Base-by-base conservation (phyloP, 2,888 invertebrate genomes). In the Xestia rhomboidea region DNA sequence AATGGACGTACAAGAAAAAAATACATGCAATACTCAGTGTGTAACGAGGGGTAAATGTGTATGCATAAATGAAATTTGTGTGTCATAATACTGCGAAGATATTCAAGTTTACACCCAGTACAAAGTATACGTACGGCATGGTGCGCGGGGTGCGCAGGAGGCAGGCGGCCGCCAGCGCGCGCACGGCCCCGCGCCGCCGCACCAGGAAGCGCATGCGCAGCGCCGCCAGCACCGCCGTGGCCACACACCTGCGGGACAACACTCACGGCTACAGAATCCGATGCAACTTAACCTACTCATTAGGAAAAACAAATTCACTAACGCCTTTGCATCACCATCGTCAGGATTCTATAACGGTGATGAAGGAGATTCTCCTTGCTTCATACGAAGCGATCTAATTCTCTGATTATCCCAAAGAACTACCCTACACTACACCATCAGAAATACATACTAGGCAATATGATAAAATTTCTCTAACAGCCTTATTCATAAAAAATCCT, bases 201-300 rank as follows among this genome's bases (percentile, higher is more conserved):
- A 95, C 95, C 87, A 96, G 92, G 94, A 91, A 96, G 24, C 89
- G 85, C 95, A 96, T 93, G 82, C 96, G 96, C 63, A 94, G 83
- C 70, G 91, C 91, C 41, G 89, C 90, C 81, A 94, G 86, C 88
- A 94, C 95, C 80, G 75, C 90, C 76, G 88, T 89, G 49, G 91
- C 95, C 60, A 90, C 89, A 78, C 94, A 93, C 62, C 96, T 96
- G 88, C 18, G 44, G 6, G 49, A 49, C 24, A 3, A 13, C 2
- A 57, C 21, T 6, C 0, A n/a, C n/a, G n/a, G n/a, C n/a, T n/a
- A n/a, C n/a, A n/a, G n/a, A n/a, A n/a, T n/a, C n/a, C n/a, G n/a
- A n/a, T n/a, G 18, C 10, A 30, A 60, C 21, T 57, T 18, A 8
- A 57, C 27, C 57, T 57, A 57, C 27, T 60, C 30, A 30, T 8